A percentile compares a stretch with the other conserved stretches of the same genome.
These are phyloP conservation scores for Lasioglossum marginatum DNA, from an alignment of 2,888 invertebrate genomes.

Conservation along the genomic window DNA sequence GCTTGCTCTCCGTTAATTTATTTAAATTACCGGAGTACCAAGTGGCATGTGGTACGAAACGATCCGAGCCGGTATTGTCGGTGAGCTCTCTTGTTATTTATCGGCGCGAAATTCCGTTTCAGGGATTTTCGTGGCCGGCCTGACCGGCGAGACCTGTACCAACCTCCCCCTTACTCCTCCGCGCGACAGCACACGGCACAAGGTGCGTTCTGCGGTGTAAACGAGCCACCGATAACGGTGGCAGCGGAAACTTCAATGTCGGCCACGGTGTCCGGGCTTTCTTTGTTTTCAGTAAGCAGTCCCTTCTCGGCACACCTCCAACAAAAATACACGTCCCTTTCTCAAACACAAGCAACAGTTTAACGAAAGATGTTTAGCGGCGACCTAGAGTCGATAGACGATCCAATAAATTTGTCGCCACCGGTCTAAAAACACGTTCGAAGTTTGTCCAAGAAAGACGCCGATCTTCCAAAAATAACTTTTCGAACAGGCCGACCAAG, in stretches of 20 bases:
- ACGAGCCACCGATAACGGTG: conserved; percentile 1
- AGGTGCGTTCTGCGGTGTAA: not conserved
- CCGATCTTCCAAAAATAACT: not conserved
- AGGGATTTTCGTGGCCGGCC: conserved; percentile 63
- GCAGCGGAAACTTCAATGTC: not conserved
- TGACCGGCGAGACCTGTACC: conserved; percentile 28
- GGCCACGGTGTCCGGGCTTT: not conserved
- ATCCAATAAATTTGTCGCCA: not conserved
- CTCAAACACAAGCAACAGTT: too few relatives aligned
- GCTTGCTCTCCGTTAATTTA: conserved; percentile 79
- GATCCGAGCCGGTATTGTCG: conserved; percentile 78
- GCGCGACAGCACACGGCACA: not conserved
- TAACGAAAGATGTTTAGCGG: not conserved
- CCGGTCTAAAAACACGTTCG: not conserved
- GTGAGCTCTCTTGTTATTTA: conserved; percentile 77
- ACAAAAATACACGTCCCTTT: not conserved
- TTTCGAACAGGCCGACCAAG: not conserved
- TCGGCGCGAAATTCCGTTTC: conserved; percentile 71
- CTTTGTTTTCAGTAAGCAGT: conserved; percentile 10
- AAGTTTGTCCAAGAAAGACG: not conserved
- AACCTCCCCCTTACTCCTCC: not conserved
- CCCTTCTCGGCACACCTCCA: not conserved
- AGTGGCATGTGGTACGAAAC: conserved; percentile 73
- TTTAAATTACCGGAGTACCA: conserved; percentile 78
- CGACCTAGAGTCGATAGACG: not conserved